phyloP scores from a whole-genome alignment of 1,140 invertebrate species.

The Leptopilina clavipes region DNA sequence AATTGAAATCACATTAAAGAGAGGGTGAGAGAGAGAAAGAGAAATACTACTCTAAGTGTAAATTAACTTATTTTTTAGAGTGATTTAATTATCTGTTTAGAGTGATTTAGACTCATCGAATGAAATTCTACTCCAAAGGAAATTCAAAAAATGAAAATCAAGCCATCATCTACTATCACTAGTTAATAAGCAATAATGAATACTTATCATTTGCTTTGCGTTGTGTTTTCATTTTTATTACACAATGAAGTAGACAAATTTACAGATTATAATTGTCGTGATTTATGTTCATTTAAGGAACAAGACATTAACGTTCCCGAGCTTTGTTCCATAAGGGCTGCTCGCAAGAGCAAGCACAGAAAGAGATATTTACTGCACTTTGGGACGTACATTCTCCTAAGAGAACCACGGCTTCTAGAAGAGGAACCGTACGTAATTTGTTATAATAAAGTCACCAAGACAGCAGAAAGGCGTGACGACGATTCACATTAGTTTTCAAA shows the following conservation, averaged over 20 bases:
- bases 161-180: too few species aligned
- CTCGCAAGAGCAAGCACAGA: conserved; percentile 31
- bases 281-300: conserved; percentile 35
- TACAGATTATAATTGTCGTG: conserved; percentile 30
- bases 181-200: too few species aligned
- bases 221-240: too few species aligned
- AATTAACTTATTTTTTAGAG: too few species aligned
- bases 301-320: conserved; percentile 34
- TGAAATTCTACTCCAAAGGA: too few species aligned
- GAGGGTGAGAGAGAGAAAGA: too few species aligned
- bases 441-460: conserved; percentile 34
- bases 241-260: neutral
- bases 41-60: too few species aligned
- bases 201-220: too few species aligned
- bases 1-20: too few species aligned
- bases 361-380: conserved; percentile 34
- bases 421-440: conserved; percentile 32
- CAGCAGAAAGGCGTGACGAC: conserved; percentile 32
- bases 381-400: conserved; percentile 34
- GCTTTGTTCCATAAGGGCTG: conserved; percentile 32
- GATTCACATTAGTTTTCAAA: conserved; percentile 34
- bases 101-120: too few species aligned
- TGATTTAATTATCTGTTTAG: too few species aligned
- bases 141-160: too few species aligned
- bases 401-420: conserved; percentile 19